Evolutionary conservation across 1,140 invertebrate species (phyloP).

Genomic region (Rhynchophorus ferrugineus): DNA sequence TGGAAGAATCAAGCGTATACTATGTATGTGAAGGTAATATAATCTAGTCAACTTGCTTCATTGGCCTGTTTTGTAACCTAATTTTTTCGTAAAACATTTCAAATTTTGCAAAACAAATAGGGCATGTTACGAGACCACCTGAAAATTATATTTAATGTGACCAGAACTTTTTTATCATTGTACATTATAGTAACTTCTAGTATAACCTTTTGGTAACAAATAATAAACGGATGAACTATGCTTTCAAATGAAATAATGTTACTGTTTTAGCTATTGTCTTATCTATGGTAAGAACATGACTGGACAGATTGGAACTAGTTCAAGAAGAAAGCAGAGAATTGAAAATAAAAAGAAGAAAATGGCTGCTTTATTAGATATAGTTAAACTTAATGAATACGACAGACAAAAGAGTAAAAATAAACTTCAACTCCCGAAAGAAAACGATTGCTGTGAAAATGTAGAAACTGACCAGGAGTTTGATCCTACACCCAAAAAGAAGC

Average conservation of each 20-base stretch:
- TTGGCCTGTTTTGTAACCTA: background rate
- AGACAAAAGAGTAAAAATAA: constrained; percentile 30
- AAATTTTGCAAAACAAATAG: constrained; percentile 13
- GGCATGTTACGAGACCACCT: constrained; percentile 11
- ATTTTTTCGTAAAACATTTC: constrained; percentile 14
- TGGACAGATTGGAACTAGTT: constrained; percentile 39
- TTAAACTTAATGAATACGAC: constrained; percentile 54
- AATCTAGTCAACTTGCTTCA: constrained; percentile 1
- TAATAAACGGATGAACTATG: background rate
- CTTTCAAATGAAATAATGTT: background rate
- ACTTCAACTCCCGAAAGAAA: constrained; percentile 4
- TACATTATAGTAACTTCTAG: constrained; percentile 6
- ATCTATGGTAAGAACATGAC: constrained; percentile 32
- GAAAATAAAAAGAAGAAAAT: constrained; percentile 59
- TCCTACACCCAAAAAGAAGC: constrained; percentile 31
- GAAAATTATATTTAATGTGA: constrained; percentile 16
- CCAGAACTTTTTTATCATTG: constrained; percentile 4
- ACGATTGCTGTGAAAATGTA: background rate
- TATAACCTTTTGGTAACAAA: constrained; percentile 4
- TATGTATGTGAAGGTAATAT: background rate
- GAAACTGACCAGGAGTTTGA: constrained; percentile 21
- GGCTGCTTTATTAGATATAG: constrained; percentile 51
- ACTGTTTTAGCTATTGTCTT: constrained; percentile 20
- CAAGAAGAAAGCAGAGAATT: constrained; percentile 39
- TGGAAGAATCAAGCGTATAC: too few relatives aligned